Conservation (phyloP, 2,888 invertebrate species). For the Physocephala rufipes region DNA sequence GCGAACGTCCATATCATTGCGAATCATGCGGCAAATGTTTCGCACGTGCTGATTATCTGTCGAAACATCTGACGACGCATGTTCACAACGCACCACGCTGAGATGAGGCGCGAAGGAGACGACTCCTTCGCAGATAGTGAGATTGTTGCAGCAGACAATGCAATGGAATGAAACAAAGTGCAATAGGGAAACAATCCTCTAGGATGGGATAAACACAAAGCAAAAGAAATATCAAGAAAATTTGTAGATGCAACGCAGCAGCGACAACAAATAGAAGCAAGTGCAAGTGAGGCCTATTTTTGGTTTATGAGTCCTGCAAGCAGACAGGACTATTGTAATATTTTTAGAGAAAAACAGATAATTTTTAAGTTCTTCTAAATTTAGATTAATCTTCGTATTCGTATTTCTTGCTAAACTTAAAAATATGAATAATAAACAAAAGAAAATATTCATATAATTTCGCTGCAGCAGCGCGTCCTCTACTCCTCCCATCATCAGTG, state of each 20-base stretch:
- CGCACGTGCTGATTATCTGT: constrained; percentile 88
- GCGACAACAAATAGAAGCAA: neutral
- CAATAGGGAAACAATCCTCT: no score
- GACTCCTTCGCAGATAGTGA: constrained; percentile 67
- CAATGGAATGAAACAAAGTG: no score
- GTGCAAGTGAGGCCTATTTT: constrained; percentile 17
- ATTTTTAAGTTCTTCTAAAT: no score
- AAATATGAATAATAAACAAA: no score
- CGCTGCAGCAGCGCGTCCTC: no score
- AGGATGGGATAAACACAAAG: neutral
- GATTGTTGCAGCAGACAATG: constrained; percentile 1
- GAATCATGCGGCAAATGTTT: constrained; percentile 93
- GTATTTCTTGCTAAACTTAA: no score
- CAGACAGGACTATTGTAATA: neutral
- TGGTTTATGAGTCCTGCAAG: no score
- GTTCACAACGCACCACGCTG: constrained; percentile 77
- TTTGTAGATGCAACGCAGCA: neutral
- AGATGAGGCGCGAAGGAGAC: constrained; percentile 67
- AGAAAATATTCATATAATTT: no score
- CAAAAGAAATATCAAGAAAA: neutral
- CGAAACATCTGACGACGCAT: constrained; percentile 90
- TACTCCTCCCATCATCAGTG: no score
- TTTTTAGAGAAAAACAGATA: constrained; percentile 6
- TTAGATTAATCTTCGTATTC: no score
- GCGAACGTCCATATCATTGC: constrained; percentile 89